Percentiles rank a stretch among this genome's conserved stretches.
phyloP scores from a whole-genome alignment of 2,888 invertebrate species.

The Beris morrisii region DNA sequence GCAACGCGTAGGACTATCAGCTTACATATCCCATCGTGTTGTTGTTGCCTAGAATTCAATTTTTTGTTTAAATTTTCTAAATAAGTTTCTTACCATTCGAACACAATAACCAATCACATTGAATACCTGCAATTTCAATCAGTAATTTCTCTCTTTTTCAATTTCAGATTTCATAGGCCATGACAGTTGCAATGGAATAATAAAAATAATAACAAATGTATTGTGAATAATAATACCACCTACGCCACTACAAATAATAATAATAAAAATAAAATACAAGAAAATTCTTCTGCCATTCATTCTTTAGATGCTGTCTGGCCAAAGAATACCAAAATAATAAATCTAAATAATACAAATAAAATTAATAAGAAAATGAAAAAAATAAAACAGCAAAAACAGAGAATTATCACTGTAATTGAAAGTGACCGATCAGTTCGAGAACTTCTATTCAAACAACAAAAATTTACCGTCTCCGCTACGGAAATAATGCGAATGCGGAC shows the following conservation, averaged over 20 bases:
- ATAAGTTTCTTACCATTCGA: too few species aligned
- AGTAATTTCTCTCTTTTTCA: slow-evolving; percentile 32
- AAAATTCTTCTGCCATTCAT: slow-evolving; percentile 27
- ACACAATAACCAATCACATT: too few species aligned
- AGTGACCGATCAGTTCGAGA: too few species aligned
- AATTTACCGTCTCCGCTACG: too few species aligned
- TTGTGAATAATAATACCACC: not conserved
- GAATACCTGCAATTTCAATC: too few species aligned
- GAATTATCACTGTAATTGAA: not conserved
- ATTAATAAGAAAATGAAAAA: slow-evolving; percentile 11
- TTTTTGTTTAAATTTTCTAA: too few species aligned
- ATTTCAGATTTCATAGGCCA: slow-evolving; percentile 73
- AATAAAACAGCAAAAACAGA: not conserved
- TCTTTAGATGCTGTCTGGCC: slow-evolving; percentile 30
- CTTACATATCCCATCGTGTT: too few species aligned
- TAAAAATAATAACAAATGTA: slow-evolving; percentile 27
- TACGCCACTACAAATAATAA: slow-evolving; percentile 32
- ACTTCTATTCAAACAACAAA: too few species aligned
- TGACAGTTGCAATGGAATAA: slow-evolving; percentile 65
- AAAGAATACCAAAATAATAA: slow-evolving; percentile 28
- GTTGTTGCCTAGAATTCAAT: too few species aligned
- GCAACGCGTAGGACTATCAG: not conserved
- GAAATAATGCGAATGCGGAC: not conserved
- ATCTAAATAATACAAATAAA: slow-evolving; percentile 23
- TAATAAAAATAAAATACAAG: slow-evolving; percentile 5